Conservation (phyloP, 2,113 vertebrate species). For the Crotophaga sulcirostris region DNA sequence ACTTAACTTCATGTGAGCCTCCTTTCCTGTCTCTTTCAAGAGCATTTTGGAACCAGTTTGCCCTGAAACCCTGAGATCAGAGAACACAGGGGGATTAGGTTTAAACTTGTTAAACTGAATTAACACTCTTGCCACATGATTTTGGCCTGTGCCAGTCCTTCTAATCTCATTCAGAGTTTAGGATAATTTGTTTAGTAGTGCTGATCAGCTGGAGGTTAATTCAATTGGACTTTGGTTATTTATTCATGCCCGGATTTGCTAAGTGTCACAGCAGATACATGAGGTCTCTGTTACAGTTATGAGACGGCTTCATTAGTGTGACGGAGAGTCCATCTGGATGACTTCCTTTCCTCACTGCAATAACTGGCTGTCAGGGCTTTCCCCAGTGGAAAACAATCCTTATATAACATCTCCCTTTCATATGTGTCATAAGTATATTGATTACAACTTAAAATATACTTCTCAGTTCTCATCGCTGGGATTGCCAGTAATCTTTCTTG, state of each 20-base stretch:
- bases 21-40: neutral
- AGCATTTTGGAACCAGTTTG: constrained; percentile 25
- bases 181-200: constrained; percentile 79
- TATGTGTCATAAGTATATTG: constrained; percentile 28
- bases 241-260: constrained; percentile 74
- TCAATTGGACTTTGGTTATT: constrained; percentile 76
- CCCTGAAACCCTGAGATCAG: constrained; percentile 40
- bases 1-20: neutral
- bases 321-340: constrained; percentile 27
- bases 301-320: constrained; percentile 70
- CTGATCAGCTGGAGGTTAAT: constrained; percentile 79
- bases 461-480: neutral
- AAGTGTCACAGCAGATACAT: constrained; percentile 71
- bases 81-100: constrained; percentile 23
- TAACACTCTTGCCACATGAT: constrained; percentile 59
- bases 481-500: neutral
- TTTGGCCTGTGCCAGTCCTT: constrained; percentile 49
- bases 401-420: constrained; percentile 4
- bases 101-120: constrained; percentile 71
- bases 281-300: constrained; percentile 68
- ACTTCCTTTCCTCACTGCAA: constrained; percentile 16
- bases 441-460: constrained; percentile 16
- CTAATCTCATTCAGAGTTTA: constrained; percentile 72
- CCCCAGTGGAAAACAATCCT: constrained; percentile 8
- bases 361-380: constrained; percentile 43